Base-by-base conservation (phyloP, 2,797 vertebrate genomes). In the Lophotriccus pileatus region DNA sequence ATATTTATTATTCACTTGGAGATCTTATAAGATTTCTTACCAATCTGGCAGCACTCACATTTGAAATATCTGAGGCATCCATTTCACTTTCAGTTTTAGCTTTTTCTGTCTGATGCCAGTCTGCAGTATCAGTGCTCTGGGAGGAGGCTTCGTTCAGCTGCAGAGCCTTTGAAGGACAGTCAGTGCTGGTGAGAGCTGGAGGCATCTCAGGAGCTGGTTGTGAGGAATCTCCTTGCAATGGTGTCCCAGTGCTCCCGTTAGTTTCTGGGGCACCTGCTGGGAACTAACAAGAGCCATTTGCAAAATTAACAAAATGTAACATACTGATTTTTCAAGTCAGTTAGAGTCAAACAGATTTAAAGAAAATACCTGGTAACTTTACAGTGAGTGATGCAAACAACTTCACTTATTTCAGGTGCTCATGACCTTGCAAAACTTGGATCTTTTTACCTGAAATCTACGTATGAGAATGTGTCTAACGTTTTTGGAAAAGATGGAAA, bases 11-110 rank as follows among this genome's bases (percentile, higher is more conserved):
- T 83, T 80, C 86, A 95, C 43, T 78, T 20, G 36, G 47, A 96
- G 93, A 95, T 95, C 84, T 78, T 68, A 15, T 3, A 92, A 95
- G 96, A 96, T 97, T 95, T 97, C 97, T 97, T 96, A 97, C 98
- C 98, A 98, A 98, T 99, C 98, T 98, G 98, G 98, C 98, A 98
- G 98, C 98, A 99, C 99, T 99, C 98, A 99, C 99, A 98, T 99
- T 99, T 98, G 99, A 99, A 99, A 99, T 98, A 97, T 99, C 99
- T 96, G 98, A 98, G 97, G 99, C 98, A 98, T 99, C 99, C 98
- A 99, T 98, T 96, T 99, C 98, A 97, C 96, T 98, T 97, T 99
- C 98, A 97, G 98, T 94, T 98, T 98, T 98, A 97, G 97, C 93
- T 97, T 96, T 97, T 95, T 98, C 98, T 96, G 97, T 94, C 96